Evolutionary conservation across 2,797 vertebrate species (phyloP), one percentile per base, ranked within the genome.

Genomic region (Rhinella marina): DNA sequence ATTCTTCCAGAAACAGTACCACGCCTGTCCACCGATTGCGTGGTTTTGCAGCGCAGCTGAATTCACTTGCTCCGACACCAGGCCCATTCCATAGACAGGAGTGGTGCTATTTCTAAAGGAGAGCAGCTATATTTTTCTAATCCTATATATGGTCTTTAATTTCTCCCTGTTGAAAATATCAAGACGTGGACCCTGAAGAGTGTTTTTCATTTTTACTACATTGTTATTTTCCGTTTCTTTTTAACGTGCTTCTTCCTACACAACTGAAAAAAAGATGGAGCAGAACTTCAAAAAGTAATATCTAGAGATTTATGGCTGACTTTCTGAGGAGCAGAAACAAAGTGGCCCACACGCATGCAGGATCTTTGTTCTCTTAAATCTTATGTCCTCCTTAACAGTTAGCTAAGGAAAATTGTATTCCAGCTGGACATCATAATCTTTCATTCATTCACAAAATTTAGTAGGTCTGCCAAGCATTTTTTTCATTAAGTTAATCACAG

Each of bases 311-410:
- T 76, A 76, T 50, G 19, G 13, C 73, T 76, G 50, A 76, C 48
- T 76, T 76, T 54, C 17, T 1, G 2, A 77, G 25, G 10, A 23
- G 41, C 72, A 50, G 72, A 50, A 41, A 73, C 32, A 48, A 48
- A 48, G 75, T 16, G 75, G 75, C 75, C 75, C 75, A 77, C 75
- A 77, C 75, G 27, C 75, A 77, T 14, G 7, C 75, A 77, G 48
- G 50, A 77, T 50, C 10, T 52, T 7, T 52, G 25, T 54, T 77
- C 23, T 77, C 48, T 77, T 52, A 25, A 52, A 77, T 52, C 75
- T 77, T 52, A 12, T 6, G 41, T 50, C 72, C n/a, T 76, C 21
- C 41, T 73, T 13, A 52, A 76, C 16, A 23, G 41, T 52, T 50
- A 73, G 41, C 23, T 21, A 48, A 50, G 50, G 14, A 5, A 75